phyloP scores from a whole-genome alignment of 2,888 invertebrate species.

The Brenthis daphne region DNA sequence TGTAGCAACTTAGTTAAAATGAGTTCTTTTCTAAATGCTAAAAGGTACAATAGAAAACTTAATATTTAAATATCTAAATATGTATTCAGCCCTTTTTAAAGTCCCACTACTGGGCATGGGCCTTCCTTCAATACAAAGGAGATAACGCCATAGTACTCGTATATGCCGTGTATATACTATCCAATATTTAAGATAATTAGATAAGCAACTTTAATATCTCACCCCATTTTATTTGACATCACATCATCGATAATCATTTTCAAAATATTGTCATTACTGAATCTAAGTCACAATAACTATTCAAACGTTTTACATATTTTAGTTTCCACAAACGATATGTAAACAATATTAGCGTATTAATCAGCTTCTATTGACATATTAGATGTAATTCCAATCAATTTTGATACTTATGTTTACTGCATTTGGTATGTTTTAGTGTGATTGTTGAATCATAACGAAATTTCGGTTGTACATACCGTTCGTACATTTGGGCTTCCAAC shows the following conservation, averaged over 20 bases:
- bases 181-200: too few relatives aligned
- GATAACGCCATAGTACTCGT: too few relatives aligned
- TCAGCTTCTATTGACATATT: conserved; percentile 36
- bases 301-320: conserved; percentile 33
- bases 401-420: conserved; percentile 28
- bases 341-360: conserved; percentile 40
- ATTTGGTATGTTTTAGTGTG: conserved; percentile 30
- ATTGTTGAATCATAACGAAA: conserved; percentile 33
- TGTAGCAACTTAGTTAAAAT: too few relatives aligned
- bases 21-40: too few relatives aligned
- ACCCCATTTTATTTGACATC: neutral
- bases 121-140: too few relatives aligned
- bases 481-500: conserved; percentile 26
- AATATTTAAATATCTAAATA: too few relatives aligned
- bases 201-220: neutral
- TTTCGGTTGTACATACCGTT: conserved; percentile 28
- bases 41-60: too few relatives aligned
- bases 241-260: neutral
- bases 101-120: too few relatives aligned
- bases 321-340: conserved; percentile 37
- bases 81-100: too few relatives aligned
- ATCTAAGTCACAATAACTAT: conserved; percentile 15
- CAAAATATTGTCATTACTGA: neutral
- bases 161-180: too few relatives aligned
- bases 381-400: conserved; percentile 32